Evolutionary conservation across 2,113 vertebrate genomes (phyloP), one percentile per base, ranked within the genome.

Genomic region (Mobula hypostoma): DNA sequence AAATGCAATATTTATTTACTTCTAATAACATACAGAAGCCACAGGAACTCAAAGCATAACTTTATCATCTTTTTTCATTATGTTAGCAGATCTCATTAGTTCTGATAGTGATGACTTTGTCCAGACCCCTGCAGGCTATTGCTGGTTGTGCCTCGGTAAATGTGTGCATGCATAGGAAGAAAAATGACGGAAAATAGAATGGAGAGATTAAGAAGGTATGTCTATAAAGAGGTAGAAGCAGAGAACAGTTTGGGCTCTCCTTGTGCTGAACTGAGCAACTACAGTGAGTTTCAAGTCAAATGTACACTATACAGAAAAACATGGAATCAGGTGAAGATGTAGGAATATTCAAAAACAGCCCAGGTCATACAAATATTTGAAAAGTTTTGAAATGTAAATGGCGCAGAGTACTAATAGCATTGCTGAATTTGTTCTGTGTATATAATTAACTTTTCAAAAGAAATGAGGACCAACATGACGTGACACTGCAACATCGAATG

Each of bases 301-400:
- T 92, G 66, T 14, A 36, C 63, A 19, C 24, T 40, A 40, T 70
- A 11, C 68, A 15, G 8, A 92, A 70, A 92, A 40, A 21, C 8
- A 19, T 68, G 11, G 27, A 29, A 56, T 61, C 56, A 11, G 40
- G 56, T 83, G 40, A 83, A 61, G 56, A 24, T 92, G 66, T 8
- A 40, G 66, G 66, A 70, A 92, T 21, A 92, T 7, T 40, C 66
- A 68, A 92, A 40, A 70, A 9, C 32, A 92, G 19, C 9, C 36
- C 32, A 7, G 58, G 68, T 72, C 15, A 36, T 7, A 21, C 32
- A 70, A 92, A 70, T 72, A 92, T 92, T 70, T 92, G 63, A 40
- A 17, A 72, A 70, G 32, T 12, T 92, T 92, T 92, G 29, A 92
- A 70, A 70, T 68, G n/a, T 11, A 91, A 91, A 91, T 70, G n/a